phyloP scores from a whole-genome alignment of 2,113 vertebrate species.

The Upupa epops region DNA sequence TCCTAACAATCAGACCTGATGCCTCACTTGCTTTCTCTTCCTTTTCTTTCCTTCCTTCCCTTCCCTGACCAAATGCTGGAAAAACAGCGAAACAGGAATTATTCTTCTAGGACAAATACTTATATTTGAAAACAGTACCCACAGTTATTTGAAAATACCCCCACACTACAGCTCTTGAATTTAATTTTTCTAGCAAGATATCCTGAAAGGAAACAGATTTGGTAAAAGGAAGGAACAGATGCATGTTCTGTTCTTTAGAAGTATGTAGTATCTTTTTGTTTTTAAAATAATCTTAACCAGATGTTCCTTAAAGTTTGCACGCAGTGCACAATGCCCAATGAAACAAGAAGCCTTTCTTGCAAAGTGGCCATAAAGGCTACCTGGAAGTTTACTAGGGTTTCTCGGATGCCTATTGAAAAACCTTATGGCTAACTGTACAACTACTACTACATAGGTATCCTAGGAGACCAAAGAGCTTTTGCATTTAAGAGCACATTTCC shows the following conservation, averaged over 20 bases:
- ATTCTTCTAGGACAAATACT: background rate
- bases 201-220: background rate
- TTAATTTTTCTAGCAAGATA: background rate
- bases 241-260: background rate
- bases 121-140: background rate
- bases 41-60: background rate
- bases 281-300: background rate
- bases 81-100: background rate
- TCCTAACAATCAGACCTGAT: background rate
- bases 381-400: conserved; percentile 10
- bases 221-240: background rate
- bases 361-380: background rate
- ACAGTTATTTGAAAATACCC: background rate
- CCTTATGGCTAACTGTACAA: conserved; percentile 23
- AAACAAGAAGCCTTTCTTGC: background rate
- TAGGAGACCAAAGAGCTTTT: conserved; percentile 68
- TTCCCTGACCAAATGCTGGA: background rate
- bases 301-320: background rate
- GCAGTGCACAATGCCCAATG: accelerated
- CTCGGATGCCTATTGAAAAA: background rate
- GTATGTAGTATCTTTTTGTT: background rate
- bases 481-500: conserved; percentile 54
- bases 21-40: background rate
- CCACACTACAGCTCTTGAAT: background rate
- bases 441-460: conserved; percentile 57